phyloP scores from a whole-genome alignment of 1,140 invertebrate species.

The Brevipalpus yothersi region DNA sequence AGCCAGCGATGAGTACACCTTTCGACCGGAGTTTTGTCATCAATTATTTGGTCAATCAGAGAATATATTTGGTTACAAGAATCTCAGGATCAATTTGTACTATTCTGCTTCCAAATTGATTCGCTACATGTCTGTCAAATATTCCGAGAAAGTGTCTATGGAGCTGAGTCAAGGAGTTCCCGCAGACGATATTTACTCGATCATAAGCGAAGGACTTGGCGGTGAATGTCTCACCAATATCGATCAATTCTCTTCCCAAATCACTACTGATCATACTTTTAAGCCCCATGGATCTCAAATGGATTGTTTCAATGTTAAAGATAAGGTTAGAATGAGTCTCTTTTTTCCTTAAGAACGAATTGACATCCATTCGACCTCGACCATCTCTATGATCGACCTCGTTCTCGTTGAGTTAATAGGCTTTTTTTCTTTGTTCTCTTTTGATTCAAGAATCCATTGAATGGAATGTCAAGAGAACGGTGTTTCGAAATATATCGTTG shows the following conservation, averaged over 20 bases:
- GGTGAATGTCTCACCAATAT: constrained; percentile 35
- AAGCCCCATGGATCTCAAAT: constrained; percentile 40
- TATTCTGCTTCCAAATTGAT: constrained; percentile 54
- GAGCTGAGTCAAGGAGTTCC: constrained; percentile 21
- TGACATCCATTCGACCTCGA: not conserved
- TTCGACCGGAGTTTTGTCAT: constrained; percentile 70
- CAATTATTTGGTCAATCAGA: constrained; percentile 80
- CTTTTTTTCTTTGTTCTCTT: too few species aligned
- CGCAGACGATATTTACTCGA: constrained; percentile 51
- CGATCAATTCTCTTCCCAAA: constrained; percentile 35
- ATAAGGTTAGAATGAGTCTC: not conserved
- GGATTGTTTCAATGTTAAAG: constrained; percentile 23
- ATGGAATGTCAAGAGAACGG: not conserved
- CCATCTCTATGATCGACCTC: too few species aligned
- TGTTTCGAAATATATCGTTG: constrained; percentile 53
- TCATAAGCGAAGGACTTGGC: constrained; percentile 28
- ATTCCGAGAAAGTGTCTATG: constrained; percentile 31
- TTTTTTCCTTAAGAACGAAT: not conserved
- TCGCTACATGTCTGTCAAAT: constrained; percentile 40
- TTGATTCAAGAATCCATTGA: too few species aligned
- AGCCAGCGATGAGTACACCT: constrained; percentile 22
- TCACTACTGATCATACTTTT: constrained; percentile 37
- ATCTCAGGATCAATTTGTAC: constrained; percentile 48
- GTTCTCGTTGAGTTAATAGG: too few species aligned
- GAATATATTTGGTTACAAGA: constrained; percentile 74